Conservation (phyloP, 2,113 vertebrate species). For the Petrocephalus zakoni region DNA sequence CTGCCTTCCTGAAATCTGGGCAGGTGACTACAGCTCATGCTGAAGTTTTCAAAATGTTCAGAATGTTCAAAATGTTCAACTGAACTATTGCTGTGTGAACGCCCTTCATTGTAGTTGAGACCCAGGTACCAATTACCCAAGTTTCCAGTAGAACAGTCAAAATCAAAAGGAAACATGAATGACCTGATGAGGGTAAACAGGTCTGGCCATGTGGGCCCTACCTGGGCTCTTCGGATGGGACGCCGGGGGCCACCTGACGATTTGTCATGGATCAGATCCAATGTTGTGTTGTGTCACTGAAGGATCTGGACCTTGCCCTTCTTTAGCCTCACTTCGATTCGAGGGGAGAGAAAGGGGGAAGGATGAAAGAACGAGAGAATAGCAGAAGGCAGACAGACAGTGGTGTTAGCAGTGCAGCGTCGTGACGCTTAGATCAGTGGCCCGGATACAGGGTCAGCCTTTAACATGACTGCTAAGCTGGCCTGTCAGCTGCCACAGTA, state of each 20-base stretch:
- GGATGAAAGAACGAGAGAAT: background rate
- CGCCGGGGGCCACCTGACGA: background rate
- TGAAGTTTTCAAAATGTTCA: no score
- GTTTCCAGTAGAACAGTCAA: background rate
- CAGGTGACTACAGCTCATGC: no score
- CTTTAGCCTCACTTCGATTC: background rate
- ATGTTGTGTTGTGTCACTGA: background rate
- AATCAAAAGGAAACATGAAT: background rate
- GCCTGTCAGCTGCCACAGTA: background rate
- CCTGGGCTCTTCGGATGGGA: background rate
- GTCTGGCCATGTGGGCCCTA: background rate
- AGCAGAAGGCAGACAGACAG: conserved; percentile 38
- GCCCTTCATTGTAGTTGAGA: background rate
- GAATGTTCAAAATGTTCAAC: no score
- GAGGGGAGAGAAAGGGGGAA: background rate
- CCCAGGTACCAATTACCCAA: background rate
- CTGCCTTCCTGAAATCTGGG: no score
- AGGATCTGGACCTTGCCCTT: background rate
- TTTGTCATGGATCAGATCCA: background rate
- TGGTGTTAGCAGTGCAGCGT: conserved; percentile 51
- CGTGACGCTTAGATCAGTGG: conserved; percentile 53
- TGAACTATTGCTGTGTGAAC: no score
- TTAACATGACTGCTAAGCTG: background rate
- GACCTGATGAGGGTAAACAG: background rate
- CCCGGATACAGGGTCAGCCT: conserved; percentile 42